Conservation (phyloP, 2,113 vertebrate species). For the Coryphaenoides rupestris region DNA sequence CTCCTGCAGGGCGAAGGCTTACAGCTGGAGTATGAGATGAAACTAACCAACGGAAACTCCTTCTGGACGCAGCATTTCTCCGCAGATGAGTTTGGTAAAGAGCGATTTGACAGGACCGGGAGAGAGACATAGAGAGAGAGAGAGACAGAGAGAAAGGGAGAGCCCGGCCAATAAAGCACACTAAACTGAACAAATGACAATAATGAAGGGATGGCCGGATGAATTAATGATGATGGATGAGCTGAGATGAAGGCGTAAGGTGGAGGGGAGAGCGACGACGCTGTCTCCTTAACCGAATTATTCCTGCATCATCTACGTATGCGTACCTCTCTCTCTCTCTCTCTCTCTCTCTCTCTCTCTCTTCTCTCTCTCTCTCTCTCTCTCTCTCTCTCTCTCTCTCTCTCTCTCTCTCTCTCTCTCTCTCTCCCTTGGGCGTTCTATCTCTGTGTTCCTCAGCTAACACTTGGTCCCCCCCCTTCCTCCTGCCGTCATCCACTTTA, state of each 20-base stretch:
- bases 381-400: too few relatives aligned
- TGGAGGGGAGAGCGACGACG: slow-evolving; percentile 35
- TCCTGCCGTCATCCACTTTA: too few relatives aligned
- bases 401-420: too few relatives aligned
- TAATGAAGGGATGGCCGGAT: slow-evolving; percentile 63
- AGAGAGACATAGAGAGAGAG: slow-evolving; percentile 8
- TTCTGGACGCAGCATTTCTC: slow-evolving; percentile 93
- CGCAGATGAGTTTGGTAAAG: slow-evolving; percentile 88
- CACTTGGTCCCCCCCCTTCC: too few relatives aligned
- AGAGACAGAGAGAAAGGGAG: background rate
- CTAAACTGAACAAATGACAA: slow-evolving; percentile 64
- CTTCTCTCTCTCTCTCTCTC: too few relatives aligned
- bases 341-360: background rate
- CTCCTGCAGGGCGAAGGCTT: slow-evolving; percentile 80
- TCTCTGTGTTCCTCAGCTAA: too few relatives aligned
- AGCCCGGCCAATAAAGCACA: slow-evolving; percentile 65
- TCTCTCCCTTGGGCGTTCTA: background rate
- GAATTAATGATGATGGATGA: slow-evolving; percentile 67
- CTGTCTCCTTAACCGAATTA: slow-evolving; percentile 38
- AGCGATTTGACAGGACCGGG: slow-evolving; percentile 19
- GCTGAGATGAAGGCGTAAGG: slow-evolving; percentile 40
- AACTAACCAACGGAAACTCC: slow-evolving; percentile 87
- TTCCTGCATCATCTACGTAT: slow-evolving; percentile 31
- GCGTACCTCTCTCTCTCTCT: background rate
- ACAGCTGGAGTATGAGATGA: slow-evolving; percentile 90